Evolutionary conservation across 1,140 invertebrate genomes (phyloP).

Genomic region (Pseudomyrmex cubaensis): DNA sequence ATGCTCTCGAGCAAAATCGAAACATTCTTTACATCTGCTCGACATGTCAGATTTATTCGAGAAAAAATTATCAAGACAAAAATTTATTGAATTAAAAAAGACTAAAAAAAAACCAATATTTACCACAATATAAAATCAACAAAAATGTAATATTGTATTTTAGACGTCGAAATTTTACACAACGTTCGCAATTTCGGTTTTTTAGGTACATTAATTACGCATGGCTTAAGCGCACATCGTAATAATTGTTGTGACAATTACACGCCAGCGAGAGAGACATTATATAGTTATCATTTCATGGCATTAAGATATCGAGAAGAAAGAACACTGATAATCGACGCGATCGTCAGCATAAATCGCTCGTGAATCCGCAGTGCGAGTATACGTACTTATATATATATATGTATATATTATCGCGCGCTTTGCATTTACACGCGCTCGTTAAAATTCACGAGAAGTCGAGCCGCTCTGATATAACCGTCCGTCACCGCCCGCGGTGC

Average conservation of each 20-base stretch:
- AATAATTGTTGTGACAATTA: conserved; percentile 11
- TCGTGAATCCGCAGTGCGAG: background rate
- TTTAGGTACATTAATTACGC: background rate
- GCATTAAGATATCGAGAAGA: background rate
- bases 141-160: background rate
- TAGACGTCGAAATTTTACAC: too few relatives aligned
- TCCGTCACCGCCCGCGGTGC: background rate
- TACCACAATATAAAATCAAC: background rate
- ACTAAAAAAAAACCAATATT: background rate
- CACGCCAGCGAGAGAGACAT: background rate
- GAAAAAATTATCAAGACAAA: background rate
- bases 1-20: conserved; percentile 9
- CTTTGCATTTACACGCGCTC: conserved; percentile 31
- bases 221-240: background rate
- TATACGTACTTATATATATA: too few relatives aligned
- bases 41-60: conserved; percentile 12
- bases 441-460: conserved; percentile 31
- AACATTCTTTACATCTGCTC: background rate
- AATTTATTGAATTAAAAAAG: background rate
- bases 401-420: background rate
- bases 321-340: conserved; percentile 8
- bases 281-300: too few relatives aligned
- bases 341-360: background rate
- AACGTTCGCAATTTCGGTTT: background rate
- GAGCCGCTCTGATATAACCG: conserved; percentile 22